Conservation (phyloP, 2,888 invertebrate genomes). For the Bursaphelenchus okinawaensis region DNA sequence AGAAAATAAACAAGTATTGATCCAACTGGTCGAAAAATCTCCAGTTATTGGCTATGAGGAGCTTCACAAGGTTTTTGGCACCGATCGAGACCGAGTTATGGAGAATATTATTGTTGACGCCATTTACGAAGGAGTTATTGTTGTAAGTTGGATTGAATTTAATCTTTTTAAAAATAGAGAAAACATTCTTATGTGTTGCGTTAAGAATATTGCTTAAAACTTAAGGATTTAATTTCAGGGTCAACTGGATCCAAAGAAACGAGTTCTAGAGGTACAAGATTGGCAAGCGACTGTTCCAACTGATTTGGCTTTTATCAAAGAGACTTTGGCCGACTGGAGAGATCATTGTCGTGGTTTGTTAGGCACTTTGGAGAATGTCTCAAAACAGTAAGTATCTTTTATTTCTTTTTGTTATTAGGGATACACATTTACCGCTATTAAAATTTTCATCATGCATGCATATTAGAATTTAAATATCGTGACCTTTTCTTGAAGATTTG, state of each 20-base stretch:
- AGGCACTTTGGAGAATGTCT: neutral
- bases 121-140: slow-evolving; percentile 6
- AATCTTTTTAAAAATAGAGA: too few species aligned
- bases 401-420: too few species aligned
- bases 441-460: too few species aligned
- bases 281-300: slow-evolving; percentile 7
- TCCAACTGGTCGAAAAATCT: neutral
- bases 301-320: neutral
- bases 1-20: neutral
- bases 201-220: neutral
- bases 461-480: too few species aligned
- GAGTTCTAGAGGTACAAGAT: neutral
- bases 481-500: too few species aligned
- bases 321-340: neutral
- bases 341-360: neutral
- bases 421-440: too few species aligned
- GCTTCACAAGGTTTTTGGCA: slow-evolving; percentile 5
- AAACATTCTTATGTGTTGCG: neutral
- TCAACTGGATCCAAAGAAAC: slow-evolving; percentile 5
- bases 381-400: neutral
- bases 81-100: slow-evolving; percentile 3
- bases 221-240: slow-evolving; percentile 3
- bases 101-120: slow-evolving; percentile 8
- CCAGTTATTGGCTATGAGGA: slow-evolving; percentile 7
- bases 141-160: neutral